Conservation (phyloP, 2,113 vertebrate species). For the Pseudorectes ferrugineus region DNA sequence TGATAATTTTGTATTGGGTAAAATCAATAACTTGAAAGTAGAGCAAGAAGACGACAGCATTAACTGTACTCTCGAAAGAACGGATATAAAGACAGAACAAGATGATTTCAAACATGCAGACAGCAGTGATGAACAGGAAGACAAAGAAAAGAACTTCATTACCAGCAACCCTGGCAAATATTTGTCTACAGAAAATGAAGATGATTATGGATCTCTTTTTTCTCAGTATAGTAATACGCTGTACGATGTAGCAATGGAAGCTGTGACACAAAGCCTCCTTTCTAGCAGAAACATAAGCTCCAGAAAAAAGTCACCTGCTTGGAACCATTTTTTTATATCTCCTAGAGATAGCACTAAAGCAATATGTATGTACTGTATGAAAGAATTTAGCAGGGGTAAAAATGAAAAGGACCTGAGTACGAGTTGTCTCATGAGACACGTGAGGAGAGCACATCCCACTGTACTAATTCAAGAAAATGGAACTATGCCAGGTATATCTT, state of each 20-base stretch:
- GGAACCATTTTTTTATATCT: conserved; percentile 98
- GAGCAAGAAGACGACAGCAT: conserved; percentile 58
- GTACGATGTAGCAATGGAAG: conserved; percentile 97
- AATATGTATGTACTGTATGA: conserved; percentile 98
- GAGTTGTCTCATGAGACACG: conserved; percentile 96
- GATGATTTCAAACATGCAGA: conserved; percentile 74
- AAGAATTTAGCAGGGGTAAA: conserved; percentile 95
- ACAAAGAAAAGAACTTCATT: conserved; percentile 67
- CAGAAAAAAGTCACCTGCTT: conserved; percentile 95
- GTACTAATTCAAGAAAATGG: conserved; percentile 83
- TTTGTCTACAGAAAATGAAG: conserved; percentile 80
- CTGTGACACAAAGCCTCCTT: conserved; percentile 93
- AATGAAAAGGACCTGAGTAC: conserved; percentile 98
- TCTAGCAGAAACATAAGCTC: conserved; percentile 84
- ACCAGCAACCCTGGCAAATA: conserved; percentile 73
- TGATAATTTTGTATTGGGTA: conserved; percentile 46
- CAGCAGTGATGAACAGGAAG: conserved; percentile 76
- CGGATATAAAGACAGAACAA: conserved; percentile 75
- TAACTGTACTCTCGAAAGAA: conserved; percentile 45
- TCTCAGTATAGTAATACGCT: conserved; percentile 92
- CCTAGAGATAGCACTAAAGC: conserved; percentile 96
- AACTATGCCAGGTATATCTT: conserved; percentile 57
- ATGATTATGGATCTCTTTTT: conserved; percentile 87
- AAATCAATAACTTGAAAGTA: conserved; percentile 60
- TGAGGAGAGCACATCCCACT: conserved; percentile 91